Evolutionary conservation across 2,797 vertebrate genomes (phyloP).

Genomic region (Hybognathus amarus): DNA sequence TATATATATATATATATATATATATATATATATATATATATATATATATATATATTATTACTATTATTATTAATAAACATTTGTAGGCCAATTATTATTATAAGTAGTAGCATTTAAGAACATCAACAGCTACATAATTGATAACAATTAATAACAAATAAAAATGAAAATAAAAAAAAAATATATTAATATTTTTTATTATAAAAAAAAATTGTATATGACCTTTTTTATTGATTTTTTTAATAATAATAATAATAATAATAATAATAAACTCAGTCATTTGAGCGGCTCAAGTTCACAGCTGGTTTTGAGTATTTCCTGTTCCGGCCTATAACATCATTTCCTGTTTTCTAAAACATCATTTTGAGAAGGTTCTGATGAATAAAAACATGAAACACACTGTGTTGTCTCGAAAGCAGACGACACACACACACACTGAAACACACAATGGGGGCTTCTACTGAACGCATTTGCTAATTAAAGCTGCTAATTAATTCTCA

Average conservation of each 20-base stretch:
- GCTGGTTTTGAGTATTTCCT: not conserved
- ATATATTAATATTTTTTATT: no score
- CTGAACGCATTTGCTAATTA: conserved; percentile 67
- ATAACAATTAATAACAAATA: not conserved
- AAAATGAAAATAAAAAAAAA: no score
- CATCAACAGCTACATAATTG: not conserved
- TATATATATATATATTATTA: not conserved
- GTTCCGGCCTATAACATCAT: no score
- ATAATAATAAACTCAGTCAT: no score
- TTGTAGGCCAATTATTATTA: not conserved
- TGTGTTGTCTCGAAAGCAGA: not conserved
- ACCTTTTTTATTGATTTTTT: no score
- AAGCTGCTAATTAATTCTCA: conserved; percentile 74
- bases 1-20: no score
- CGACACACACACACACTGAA: not conserved
- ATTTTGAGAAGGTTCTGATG: not conserved
- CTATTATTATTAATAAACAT: not conserved
- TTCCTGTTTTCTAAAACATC: not conserved
- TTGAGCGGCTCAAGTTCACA: not conserved
- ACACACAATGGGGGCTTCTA: conserved; percentile 38
- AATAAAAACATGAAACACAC: not conserved
- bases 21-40: no score
- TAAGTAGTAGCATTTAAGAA: not conserved
- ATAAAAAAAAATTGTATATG: no score
- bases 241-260: not conserved